Evolutionary conservation across 1,140 invertebrate species (phyloP).

Genomic region (Ruditapes philippinarum): DNA sequence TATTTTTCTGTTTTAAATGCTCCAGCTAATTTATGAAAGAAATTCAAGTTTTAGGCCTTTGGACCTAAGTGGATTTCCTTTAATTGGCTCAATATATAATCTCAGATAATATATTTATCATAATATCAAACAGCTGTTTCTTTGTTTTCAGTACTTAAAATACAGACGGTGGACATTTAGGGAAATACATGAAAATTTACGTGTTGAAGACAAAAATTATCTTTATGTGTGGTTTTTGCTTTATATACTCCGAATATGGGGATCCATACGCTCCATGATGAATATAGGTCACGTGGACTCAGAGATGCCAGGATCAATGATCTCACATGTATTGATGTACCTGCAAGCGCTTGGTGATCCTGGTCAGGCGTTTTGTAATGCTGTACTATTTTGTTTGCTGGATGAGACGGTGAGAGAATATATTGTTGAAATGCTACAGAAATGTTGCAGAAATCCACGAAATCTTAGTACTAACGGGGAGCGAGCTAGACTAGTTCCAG

Average conservation of each 20-base stretch:
- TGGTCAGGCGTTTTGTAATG: conserved; percentile 29
- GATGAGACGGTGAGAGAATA: neutral
- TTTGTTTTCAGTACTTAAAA: neutral
- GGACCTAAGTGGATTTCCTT: no score
- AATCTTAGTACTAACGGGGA: no score
- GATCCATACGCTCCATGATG: conserved; percentile 3
- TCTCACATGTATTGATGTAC: neutral
- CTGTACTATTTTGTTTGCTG: conserved; percentile 24
- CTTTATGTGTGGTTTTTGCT: conserved; percentile 38
- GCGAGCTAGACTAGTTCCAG: neutral
- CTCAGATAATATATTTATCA: no score
- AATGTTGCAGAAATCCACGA: no score
- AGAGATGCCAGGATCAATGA: neutral
- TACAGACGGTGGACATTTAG: neutral
- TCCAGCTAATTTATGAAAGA: no score
- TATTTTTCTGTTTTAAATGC: no score
- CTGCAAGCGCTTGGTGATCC: conserved; percentile 33
- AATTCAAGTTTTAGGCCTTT: no score
- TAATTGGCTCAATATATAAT: no score
- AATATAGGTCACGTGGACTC: neutral
- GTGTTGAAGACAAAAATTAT: conserved; percentile 32
- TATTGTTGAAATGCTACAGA: neutral
- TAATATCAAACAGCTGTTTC: no score
- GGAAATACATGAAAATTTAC: neutral
- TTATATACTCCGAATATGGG: conserved; percentile 3